Evolutionary conservation across 1,140 invertebrate genomes (phyloP).

Genomic region (Apis dorsata): DNA sequence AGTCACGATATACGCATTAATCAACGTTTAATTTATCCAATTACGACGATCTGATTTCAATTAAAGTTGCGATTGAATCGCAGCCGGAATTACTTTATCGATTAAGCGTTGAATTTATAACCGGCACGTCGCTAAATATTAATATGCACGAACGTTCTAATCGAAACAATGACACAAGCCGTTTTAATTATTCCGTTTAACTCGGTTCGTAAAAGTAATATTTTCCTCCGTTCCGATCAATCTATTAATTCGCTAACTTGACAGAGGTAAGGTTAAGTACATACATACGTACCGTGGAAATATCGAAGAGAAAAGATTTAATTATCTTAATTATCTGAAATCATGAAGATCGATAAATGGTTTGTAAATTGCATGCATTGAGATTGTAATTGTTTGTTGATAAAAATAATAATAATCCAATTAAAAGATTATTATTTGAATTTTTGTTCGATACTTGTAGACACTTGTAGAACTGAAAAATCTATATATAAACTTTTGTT

Average conservation of each 20-base stretch:
- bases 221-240: conserved; percentile 13
- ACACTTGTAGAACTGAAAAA: neutral
- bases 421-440: neutral
- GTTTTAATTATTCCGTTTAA: conserved; percentile 48
- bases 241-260: conserved; percentile 34
- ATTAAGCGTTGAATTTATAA: conserved; percentile 27
- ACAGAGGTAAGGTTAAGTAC: neutral
- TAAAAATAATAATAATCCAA: neutral
- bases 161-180: conserved; percentile 30
- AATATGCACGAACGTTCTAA: conserved; percentile 18
- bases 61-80: conserved; percentile 46
- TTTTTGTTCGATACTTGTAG: neutral
- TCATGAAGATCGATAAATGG: conserved; percentile 23
- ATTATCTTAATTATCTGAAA: conserved; percentile 38
- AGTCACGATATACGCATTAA: conserved; percentile 18
- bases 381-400: neutral
- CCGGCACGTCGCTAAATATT: conserved; percentile 23
- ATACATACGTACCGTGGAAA: conserved; percentile 2
- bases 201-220: conserved; percentile 48
- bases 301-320: conserved; percentile 12
- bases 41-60: conserved; percentile 34
- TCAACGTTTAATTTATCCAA: conserved; percentile 46
- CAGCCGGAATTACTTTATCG: conserved; percentile 26
- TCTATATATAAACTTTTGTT: neutral
- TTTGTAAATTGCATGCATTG: conserved; percentile 20